Evolutionary conservation across 2,797 vertebrate genomes (phyloP).

Genomic region (Mus spretus): DNA sequence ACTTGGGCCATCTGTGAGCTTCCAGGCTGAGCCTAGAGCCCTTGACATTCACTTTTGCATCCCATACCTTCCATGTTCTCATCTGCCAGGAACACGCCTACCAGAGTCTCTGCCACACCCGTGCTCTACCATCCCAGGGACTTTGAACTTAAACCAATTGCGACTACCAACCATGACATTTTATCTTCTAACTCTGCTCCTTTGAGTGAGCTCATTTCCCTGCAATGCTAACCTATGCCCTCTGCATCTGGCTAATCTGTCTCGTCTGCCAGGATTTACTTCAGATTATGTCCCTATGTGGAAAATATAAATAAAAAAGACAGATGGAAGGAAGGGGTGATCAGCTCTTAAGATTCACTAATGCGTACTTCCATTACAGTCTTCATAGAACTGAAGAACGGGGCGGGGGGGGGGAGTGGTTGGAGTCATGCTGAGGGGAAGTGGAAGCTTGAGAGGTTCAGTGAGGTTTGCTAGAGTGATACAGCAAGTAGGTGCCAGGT

Average conservation of each 20-base stretch:
- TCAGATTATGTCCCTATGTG: not conserved
- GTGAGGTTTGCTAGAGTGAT: not conserved
- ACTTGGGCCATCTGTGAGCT: not conserved
- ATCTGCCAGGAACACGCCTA: not conserved
- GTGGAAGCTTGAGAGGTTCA: not conserved
- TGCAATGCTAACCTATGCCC: not conserved
- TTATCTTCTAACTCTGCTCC: not conserved
- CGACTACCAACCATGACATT: not conserved
- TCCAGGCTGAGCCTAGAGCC: not conserved
- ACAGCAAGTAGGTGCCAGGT: not conserved
- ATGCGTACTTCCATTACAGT: not conserved
- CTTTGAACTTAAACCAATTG: not conserved
- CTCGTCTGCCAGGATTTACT: not conserved
- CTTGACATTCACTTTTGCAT: not conserved
- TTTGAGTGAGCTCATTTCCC: not conserved
- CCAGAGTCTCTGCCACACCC: not conserved
- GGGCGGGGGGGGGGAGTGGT: not conserved
- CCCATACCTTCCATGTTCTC: rapidly evolving
- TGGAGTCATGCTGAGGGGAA: not conserved
- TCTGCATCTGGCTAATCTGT: not conserved
- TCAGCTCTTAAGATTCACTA: constrained; percentile 15
- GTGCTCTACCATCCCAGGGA: not conserved
- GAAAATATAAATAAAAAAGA: constrained; percentile 1
- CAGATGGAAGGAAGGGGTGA: not conserved
- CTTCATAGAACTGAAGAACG: not conserved